phyloP scores from a whole-genome alignment of 2,113 vertebrate species.

The Apus apus region DNA sequence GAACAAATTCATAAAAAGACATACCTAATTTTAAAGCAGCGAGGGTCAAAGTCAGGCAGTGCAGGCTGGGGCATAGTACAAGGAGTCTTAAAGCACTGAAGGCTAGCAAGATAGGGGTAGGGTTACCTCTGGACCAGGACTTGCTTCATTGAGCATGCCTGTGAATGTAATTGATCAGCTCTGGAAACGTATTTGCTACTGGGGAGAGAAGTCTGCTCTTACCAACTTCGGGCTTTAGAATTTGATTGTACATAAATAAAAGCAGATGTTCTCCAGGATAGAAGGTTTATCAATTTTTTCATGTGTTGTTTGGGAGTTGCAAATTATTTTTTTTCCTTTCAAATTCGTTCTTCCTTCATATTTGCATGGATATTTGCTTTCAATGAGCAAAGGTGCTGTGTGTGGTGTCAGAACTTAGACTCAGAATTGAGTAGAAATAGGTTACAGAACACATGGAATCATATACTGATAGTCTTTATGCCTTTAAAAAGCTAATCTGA shows the following conservation, averaged over 20 bases:
- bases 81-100: not conserved
- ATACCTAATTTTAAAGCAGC: not conserved
- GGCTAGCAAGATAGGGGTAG: not conserved
- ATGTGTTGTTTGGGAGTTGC: not conserved
- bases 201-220: not conserved
- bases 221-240: not conserved
- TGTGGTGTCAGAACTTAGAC: not conserved
- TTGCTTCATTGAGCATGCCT: accelerated
- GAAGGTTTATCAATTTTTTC: not conserved
- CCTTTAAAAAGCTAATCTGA: conserved; percentile 16
- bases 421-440: not conserved
- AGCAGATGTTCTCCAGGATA: not conserved
- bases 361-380: not conserved
- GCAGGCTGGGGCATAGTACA: not conserved
- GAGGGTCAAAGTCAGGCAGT: not conserved
- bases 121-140: not conserved
- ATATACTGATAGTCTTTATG: not conserved
- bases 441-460: not conserved
- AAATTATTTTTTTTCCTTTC: not conserved
- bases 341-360: not conserved
- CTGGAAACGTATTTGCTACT: not conserved
- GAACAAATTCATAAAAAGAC: not conserved
- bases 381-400: not conserved
- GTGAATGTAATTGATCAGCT: not conserved
- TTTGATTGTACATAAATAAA: not conserved